Evolutionary conservation across 2,797 vertebrate species (phyloP).

Genomic region (Mionectes olivaceus): DNA sequence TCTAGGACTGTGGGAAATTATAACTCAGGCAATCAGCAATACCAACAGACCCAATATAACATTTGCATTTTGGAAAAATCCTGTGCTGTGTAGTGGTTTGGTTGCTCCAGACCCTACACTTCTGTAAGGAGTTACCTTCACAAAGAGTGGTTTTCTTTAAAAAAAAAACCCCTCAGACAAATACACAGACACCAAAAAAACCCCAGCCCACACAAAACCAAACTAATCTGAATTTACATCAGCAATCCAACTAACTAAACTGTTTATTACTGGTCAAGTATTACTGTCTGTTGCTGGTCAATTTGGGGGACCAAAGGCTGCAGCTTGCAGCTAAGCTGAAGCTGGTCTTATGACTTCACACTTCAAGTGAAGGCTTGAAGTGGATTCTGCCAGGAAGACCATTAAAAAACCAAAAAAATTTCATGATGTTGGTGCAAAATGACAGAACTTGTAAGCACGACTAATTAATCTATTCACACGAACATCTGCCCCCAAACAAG

Average conservation of each 20-base stretch:
- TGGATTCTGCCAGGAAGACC: neutral
- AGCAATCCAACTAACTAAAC: neutral
- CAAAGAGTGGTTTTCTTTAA: neutral
- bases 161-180: neutral
- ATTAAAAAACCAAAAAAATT: neutral
- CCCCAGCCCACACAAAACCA: neutral
- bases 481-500: neutral
- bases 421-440: neutral
- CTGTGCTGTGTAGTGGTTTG: neutral
- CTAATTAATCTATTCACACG: neutral
- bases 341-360: neutral
- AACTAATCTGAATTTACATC: neutral
- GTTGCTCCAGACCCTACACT: neutral
- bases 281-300: neutral
- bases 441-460: neutral
- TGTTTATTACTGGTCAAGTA: neutral
- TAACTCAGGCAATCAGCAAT: neutral
- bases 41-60: neutral
- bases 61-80: neutral
- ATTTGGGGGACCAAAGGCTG: neutral
- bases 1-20: fast-evolving
- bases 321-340: neutral
- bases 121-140: neutral
- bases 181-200: fast-evolving
- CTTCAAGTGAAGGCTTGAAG: neutral